Conservation (phyloP, 2,888 invertebrate genomes). For the Polylopha cassiicola region DNA sequence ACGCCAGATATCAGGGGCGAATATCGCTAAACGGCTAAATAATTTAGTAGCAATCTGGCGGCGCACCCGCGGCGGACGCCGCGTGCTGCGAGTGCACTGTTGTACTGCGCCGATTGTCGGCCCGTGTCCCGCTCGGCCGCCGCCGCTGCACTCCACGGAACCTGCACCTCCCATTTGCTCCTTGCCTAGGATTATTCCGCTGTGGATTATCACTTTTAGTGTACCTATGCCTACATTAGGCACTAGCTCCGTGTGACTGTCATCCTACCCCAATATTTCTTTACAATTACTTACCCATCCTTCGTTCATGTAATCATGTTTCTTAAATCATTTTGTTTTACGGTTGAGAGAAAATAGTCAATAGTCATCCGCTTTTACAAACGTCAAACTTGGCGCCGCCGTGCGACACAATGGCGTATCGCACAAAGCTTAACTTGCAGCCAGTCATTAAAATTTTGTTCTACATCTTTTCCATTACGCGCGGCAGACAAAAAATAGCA, state of each 20-base stretch:
- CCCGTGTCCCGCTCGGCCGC: constrained; percentile 8
- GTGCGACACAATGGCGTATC: constrained; percentile 58
- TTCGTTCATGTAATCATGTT: neutral
- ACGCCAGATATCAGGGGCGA: constrained; percentile 62
- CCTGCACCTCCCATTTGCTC: constrained; percentile 27
- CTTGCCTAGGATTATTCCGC: too few relatives aligned
- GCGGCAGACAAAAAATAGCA: constrained; percentile 73
- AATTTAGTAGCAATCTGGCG: constrained; percentile 71
- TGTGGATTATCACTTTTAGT: too few relatives aligned
- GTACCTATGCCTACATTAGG: too few relatives aligned
- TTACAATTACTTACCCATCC: constrained; percentile 7
- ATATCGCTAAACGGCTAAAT: constrained; percentile 76
- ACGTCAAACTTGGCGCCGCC: constrained; percentile 57
- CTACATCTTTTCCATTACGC: constrained; percentile 75
- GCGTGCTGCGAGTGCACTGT: constrained; percentile 37
- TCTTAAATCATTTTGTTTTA: constrained; percentile 46
- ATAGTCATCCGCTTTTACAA: constrained; percentile 52
- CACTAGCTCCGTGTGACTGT: constrained; percentile 27
- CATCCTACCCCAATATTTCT: constrained; percentile 3
- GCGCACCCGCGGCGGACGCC: constrained; percentile 37
- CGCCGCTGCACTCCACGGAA: constrained; percentile 6
- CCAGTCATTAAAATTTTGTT: constrained; percentile 75
- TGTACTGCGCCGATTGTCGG: constrained; percentile 14
- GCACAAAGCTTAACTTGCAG: constrained; percentile 71
- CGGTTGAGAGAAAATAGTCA: constrained; percentile 40